phyloP scores from a whole-genome alignment of 2,888 invertebrate species.

The Ypsolopha sequella region DNA sequence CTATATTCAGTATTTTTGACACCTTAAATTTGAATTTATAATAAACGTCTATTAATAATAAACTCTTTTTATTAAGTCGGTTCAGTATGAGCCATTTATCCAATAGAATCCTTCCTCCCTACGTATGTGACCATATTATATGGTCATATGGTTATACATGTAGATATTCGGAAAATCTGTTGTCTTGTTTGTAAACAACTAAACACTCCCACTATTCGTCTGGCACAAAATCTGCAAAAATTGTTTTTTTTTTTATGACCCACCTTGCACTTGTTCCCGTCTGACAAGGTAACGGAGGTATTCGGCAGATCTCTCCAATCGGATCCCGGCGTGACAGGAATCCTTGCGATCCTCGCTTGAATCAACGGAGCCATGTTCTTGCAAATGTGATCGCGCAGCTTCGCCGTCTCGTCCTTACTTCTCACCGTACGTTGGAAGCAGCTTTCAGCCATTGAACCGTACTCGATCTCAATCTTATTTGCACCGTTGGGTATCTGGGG shows the following conservation, averaged over 20 bases:
- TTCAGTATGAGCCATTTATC: too few relatives aligned
- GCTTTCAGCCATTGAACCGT: conserved; percentile 77
- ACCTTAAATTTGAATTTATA: too few relatives aligned
- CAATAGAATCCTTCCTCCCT: too few relatives aligned
- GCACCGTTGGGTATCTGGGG: conserved; percentile 82
- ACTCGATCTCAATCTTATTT: conserved; percentile 76
- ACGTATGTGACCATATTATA: too few relatives aligned
- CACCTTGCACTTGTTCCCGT: conserved; percentile 76
- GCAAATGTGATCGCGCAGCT: conserved; percentile 82
- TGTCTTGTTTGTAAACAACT: too few relatives aligned
- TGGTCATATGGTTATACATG: too few relatives aligned
- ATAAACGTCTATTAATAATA: too few relatives aligned
- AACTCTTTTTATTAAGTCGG: too few relatives aligned
- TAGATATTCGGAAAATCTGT: too few relatives aligned
- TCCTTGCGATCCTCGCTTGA: conserved; percentile 80
- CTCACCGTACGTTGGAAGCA: conserved; percentile 83
- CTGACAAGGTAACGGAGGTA: conserved; percentile 75
- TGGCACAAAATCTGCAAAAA: too few relatives aligned
- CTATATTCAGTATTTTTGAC: too few relatives aligned
- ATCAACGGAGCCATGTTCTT: conserved; percentile 87
- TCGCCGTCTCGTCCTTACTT: conserved; percentile 64
- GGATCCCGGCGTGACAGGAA: conserved; percentile 80
- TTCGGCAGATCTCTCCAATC: conserved; percentile 93
- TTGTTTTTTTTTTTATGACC: conserved; percentile 1
- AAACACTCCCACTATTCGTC: too few relatives aligned